Percentiles rank a stretch among this genome's conserved stretches.
Evolutionary conservation across 2,797 vertebrate genomes (phyloP).

Genomic region (Brotula barbata): DNA sequence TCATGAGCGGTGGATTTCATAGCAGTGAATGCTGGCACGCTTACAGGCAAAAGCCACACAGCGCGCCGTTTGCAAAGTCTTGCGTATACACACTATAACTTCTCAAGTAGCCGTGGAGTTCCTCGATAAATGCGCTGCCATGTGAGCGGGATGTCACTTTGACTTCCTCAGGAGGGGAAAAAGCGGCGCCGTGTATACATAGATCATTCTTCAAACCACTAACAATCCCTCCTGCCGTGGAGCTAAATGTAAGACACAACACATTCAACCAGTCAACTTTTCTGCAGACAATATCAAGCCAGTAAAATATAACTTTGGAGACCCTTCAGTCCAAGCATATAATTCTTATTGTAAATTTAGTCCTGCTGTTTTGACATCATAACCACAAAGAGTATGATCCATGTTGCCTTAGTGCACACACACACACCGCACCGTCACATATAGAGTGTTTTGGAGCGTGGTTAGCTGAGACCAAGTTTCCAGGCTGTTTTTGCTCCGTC

Average conservation of each 20-base stretch:
- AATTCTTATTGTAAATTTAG: slow-evolving; percentile 37
- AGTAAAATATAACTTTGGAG: slow-evolving; percentile 42
- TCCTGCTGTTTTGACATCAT: slow-evolving; percentile 4
- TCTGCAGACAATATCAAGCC: slow-evolving; percentile 37
- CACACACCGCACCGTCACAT: slow-evolving; percentile 8
- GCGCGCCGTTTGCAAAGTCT: slow-evolving; percentile 32
- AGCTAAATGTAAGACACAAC: slow-evolving; percentile 35
- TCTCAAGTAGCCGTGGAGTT: slow-evolving; percentile 26
- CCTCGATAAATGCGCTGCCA: slow-evolving; percentile 30
- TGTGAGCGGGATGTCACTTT: slow-evolving; percentile 44
- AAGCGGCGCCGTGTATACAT: slow-evolving; percentile 16
- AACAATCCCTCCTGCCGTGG: slow-evolving; percentile 29
- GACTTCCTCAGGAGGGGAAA: slow-evolving; percentile 24
- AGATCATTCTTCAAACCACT: slow-evolving; percentile 54
- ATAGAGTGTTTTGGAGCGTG: neutral
- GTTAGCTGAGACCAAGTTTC: neutral
- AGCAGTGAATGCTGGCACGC: slow-evolving; percentile 36
- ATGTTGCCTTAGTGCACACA: slow-evolving; percentile 1
- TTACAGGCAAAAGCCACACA: slow-evolving; percentile 39
- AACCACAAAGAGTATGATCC: slow-evolving; percentile 35
- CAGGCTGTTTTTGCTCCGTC: neutral
- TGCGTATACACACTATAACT: slow-evolving; percentile 40
- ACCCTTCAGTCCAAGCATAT: slow-evolving; percentile 29
- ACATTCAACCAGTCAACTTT: slow-evolving; percentile 25
- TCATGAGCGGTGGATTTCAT: slow-evolving; percentile 40